Evolutionary conservation across 2,888 invertebrate species (phyloP).

Genomic region (Scotopteryx bipunctaria): DNA sequence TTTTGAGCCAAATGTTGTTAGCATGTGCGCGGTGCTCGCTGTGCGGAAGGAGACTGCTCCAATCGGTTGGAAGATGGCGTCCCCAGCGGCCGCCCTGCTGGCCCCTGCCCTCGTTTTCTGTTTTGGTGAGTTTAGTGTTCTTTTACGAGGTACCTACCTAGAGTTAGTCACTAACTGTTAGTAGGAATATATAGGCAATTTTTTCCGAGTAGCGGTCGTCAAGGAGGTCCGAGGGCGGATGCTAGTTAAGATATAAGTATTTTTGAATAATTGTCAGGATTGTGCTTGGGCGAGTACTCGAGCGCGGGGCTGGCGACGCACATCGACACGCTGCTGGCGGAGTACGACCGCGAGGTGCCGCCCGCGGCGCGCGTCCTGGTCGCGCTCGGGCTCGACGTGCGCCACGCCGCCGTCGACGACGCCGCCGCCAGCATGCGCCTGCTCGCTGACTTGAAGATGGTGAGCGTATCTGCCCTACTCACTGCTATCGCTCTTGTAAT

Average conservation of each 20-base stretch:
- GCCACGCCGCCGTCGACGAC: constrained; percentile 87
- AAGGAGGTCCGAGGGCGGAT: too few relatives aligned
- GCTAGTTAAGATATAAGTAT: too few relatives aligned
- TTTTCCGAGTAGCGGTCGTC: too few relatives aligned
- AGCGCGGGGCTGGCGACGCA: constrained; percentile 51
- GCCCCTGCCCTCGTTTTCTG: constrained; percentile 39
- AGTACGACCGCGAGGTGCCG: constrained; percentile 66
- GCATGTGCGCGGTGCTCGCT: constrained; percentile 21
- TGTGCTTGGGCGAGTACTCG: constrained; percentile 38
- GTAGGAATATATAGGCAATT: too few relatives aligned
- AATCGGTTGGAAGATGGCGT: constrained; percentile 51
- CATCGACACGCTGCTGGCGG: constrained; percentile 68
- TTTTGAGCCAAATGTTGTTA: constrained; percentile 33
- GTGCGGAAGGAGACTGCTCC: constrained; percentile 17
- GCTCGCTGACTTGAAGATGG: constrained; percentile 81
- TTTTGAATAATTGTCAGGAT: constrained; percentile 1
- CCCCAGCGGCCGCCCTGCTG: constrained; percentile 40
- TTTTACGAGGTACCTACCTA: neutral
- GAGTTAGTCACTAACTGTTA: too few relatives aligned
- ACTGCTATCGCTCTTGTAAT: too few relatives aligned
- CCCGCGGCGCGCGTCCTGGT: constrained; percentile 68
- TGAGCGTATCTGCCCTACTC: constrained; percentile 53
- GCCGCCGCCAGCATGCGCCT: constrained; percentile 80
- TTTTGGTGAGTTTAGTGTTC: constrained; percentile 37
- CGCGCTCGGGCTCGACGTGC: constrained; percentile 80